Base-by-base conservation (phyloP, 2,113 vertebrate genomes). In the Heloderma charlesbogerti region DNA sequence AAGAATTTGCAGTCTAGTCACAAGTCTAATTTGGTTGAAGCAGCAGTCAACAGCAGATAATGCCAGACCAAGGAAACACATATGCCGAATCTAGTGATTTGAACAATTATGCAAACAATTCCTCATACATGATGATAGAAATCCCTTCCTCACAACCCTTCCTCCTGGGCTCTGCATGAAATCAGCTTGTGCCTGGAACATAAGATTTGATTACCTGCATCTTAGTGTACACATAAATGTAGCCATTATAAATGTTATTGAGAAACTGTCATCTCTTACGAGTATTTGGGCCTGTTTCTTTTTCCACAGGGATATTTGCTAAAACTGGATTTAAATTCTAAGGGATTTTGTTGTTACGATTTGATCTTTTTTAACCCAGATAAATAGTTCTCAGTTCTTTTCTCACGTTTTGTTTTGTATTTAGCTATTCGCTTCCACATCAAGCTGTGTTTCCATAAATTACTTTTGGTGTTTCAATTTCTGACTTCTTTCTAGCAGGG, bases 141-240 rank as follows among this genome's bases (percentile, higher is more conserved):
- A 22, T 63, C 60, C 16, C 20, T 63, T 63, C 20, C 20, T 22
- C 60, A 60, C 16, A 63, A 43, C 89, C 82, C 69, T 94, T 91
- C 71, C 86, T 95, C 88, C 89, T 91, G 43, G 86, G 85, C 77
- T 80, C 72, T 88, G 94, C 72, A 93, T 91, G 89, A 94, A 91
- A 94, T 91, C 0, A 1, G 43, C 87, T 92, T 79, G 83, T 93
- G 93, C 93, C 89, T 90, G 72, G 94, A 89, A 88, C 85, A 16
- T 85, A 60, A 80, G 89, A 84, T 87, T 94, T 93, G 93, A 96
- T 94, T 95, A 88, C 90, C 92, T 86, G 93, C 95, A 94, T 95
- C 93, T 94, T 91, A 90, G 94, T 90, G 20, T 29, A 87, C 94
- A 80, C 90, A 91, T 92, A 94, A 94, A 92, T 90, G 91, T 86